phyloP scores from a whole-genome alignment of 2,888 invertebrate genomes.

The Andrena praecox region DNA sequence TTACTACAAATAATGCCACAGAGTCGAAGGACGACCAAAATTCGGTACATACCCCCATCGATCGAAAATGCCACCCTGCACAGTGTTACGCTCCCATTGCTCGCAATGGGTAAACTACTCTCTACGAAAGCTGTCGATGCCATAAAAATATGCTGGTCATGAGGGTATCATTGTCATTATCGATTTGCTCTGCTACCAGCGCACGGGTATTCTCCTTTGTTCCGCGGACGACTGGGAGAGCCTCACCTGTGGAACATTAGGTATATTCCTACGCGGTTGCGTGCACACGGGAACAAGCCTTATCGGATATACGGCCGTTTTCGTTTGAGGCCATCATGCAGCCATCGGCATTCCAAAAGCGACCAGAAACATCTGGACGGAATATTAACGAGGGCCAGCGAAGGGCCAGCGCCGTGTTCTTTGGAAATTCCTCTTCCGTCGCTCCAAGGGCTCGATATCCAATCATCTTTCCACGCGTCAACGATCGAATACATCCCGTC shows the following conservation, averaged over 20 bases:
- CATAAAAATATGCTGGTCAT: background rate
- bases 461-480: slow-evolving; percentile 31
- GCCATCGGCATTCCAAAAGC: slow-evolving; percentile 71
- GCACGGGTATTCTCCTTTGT: slow-evolving; percentile 21
- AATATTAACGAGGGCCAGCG: slow-evolving; percentile 71
- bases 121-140: background rate
- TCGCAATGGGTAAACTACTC: background rate
- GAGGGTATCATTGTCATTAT: background rate
- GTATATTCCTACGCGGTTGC: slow-evolving; percentile 40
- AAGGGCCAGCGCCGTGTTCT: slow-evolving; percentile 39
- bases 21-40: background rate
- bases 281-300: slow-evolving; percentile 60
- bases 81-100: background rate
- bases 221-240: background rate
- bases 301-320: slow-evolving; percentile 71
- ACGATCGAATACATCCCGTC: slow-evolving; percentile 12
- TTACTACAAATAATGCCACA: no score
- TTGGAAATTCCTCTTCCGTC: slow-evolving; percentile 46
- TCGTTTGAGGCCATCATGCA: slow-evolving; percentile 64
- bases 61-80: background rate
- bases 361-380: slow-evolving; percentile 71
- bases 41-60: background rate
- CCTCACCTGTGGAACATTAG: slow-evolving; percentile 43
- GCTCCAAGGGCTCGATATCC: slow-evolving; percentile 38
- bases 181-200: slow-evolving; percentile 3